Base-by-base conservation (phyloP, 2,113 vertebrate species). In the Salvelinus namaycush region DNA sequence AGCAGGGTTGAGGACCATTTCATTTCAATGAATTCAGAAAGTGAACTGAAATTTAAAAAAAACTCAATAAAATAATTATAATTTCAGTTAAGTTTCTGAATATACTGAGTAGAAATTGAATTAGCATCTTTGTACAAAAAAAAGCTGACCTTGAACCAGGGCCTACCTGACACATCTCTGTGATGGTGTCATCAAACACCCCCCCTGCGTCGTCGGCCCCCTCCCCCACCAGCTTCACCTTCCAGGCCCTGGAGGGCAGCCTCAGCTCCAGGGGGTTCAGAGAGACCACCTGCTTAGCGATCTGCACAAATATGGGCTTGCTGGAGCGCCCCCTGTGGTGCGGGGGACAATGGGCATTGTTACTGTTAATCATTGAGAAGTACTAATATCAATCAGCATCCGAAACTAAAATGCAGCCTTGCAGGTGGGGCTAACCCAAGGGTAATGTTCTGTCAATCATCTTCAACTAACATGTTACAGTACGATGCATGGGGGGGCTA, bases 181-280 rank as follows among this genome's bases (percentile, higher is more conserved):
- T 95, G 76, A 95, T 94, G 75, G 94, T 95, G 85, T 95, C 94
- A 65, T 95, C 94, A 81, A 95, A 95, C 76, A 95, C 94, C 26
- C 94, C 94, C 1, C 94, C 94, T 0, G 94, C 94, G n/a, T 95
- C 94, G n/a, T 95, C 94, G 0, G 94, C 94, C 34, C 93, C 94
- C 85, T 95, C 94, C 14, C 94, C 94, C 0, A 95, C 87, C 13
- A 95, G 86, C 83, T 95, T 94, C 66, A 95, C 94, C 88, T 95
- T 95, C 94, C 94, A 95, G 34, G 94, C 94, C 68, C 94, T 87
- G 3, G 94, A 95, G 2, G 94, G 94, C 66, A 95, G 89, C 60
- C 94, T 90, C 71, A 95, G 92, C 81, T 95, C 93, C 20, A 89
- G 84, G 48, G 94, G 93, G 80, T 94, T 94, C 84, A 95, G 87